Conservation (phyloP, 2,113 vertebrate species). For the Rana temporaria region DNA sequence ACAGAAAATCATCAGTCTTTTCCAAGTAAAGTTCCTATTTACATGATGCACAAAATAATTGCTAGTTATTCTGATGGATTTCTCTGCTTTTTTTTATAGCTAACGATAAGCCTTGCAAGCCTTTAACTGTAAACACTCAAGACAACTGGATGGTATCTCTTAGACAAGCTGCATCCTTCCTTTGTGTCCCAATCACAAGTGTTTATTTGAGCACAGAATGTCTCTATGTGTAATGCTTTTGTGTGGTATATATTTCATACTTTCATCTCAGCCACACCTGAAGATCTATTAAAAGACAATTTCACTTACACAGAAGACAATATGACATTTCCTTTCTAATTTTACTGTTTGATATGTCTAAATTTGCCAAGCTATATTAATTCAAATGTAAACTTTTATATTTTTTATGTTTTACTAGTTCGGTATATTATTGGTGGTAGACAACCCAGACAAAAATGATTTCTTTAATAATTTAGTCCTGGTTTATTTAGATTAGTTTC, state of each 20-base stretch:
- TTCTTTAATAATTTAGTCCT: neutral
- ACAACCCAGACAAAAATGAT: neutral
- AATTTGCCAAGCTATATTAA: constrained; percentile 70
- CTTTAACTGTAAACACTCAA: constrained; percentile 68
- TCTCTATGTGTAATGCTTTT: constrained; percentile 71
- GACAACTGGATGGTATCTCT: constrained; percentile 71
- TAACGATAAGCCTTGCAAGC: constrained; percentile 63
- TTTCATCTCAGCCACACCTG: constrained; percentile 67
- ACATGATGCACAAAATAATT: too few relatives aligned
- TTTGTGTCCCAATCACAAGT: constrained; percentile 78
- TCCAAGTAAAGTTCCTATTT: too few relatives aligned
- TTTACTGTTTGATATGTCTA: constrained; percentile 62
- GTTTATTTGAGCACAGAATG: constrained; percentile 78
- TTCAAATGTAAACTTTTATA: constrained; percentile 44
- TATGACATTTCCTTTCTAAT: constrained; percentile 19
- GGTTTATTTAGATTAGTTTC: neutral
- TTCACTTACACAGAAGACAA: constrained; percentile 51
- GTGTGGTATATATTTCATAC: constrained; percentile 71
- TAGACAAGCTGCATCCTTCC: constrained; percentile 59
- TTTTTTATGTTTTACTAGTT: neutral
- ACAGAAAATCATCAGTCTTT: too few relatives aligned
- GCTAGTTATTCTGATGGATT: neutral
- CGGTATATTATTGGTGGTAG: neutral
- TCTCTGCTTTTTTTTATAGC: constrained; percentile 62
- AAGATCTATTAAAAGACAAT: constrained; percentile 61